A percentile compares a stretch with the other conserved stretches of the same genome.
These are phyloP conservation scores for Geodia barretti DNA, from an alignment of 37 sponge, comb jelly and placozoan species.

Conservation along the genomic window DNA sequence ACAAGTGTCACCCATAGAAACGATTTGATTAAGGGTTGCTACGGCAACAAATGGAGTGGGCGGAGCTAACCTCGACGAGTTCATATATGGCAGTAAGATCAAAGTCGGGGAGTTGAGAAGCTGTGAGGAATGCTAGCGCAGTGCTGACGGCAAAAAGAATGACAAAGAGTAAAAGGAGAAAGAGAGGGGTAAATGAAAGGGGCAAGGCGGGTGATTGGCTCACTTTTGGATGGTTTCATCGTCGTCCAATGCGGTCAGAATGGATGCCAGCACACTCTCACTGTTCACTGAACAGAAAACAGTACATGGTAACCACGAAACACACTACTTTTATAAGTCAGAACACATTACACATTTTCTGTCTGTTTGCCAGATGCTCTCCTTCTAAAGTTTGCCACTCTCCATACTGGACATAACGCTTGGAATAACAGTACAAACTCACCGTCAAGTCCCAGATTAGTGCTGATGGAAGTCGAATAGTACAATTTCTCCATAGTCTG, in stretches of 20 bases:
- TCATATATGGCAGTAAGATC: conserved; percentile 57
- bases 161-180: background rate
- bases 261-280: conserved; percentile 17
- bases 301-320: background rate
- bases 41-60: no score
- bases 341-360: background rate
- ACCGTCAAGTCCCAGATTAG: conserved; percentile 36
- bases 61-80: conserved; percentile 42
- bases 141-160: no score
- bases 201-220: background rate
- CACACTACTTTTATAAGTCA: background rate
- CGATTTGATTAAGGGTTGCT: no score
- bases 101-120: conserved; percentile 17
- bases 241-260: conserved; percentile 46
- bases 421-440: conserved; percentile 1
- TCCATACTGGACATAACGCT: background rate
- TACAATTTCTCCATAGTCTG: conserved; percentile 28
- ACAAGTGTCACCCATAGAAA: no score
- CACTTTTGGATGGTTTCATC: conserved; percentile 53
- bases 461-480: conserved; percentile 27
- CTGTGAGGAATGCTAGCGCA: conserved; percentile 50
- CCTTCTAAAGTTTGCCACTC: background rate
- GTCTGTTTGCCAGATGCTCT: background rate
- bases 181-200: background rate
- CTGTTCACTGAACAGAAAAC: conserved; percentile 32